Percentiles rank a stretch among this genome's conserved stretches.
Conservation (phyloP, 2,797 vertebrate genomes). For the Rhynchonycteris naso region DNA sequence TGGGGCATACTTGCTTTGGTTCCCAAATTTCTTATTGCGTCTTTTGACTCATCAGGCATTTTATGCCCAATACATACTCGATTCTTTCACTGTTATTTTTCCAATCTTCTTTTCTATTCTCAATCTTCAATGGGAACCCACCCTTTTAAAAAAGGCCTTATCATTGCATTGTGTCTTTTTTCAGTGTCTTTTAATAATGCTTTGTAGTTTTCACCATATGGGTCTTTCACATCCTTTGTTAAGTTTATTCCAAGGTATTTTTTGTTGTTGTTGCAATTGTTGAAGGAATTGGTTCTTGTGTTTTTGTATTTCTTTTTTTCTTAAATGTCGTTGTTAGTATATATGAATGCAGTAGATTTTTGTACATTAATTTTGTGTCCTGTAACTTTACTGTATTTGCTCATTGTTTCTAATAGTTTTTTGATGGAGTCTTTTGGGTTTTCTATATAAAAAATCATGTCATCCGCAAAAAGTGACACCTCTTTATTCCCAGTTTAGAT, state of each 20-base stretch:
- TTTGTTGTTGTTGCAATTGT: background rate
- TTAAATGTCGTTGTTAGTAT: background rate
- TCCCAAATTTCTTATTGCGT: background rate
- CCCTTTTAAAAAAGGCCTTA: slow-evolving; percentile 3
- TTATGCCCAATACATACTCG: background rate
- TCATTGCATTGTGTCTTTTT: background rate
- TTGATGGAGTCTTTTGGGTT: background rate
- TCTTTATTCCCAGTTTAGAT: background rate
- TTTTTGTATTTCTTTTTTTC: background rate
- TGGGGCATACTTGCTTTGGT: background rate
- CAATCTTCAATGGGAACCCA: background rate
- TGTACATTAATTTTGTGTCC: background rate
- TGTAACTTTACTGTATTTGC: background rate
- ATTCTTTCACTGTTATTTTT: background rate
- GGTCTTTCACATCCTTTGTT: background rate
- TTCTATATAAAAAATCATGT: background rate
- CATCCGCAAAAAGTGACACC: background rate
- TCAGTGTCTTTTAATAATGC: background rate
- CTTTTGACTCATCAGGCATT: background rate
- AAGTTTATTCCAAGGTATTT: background rate
- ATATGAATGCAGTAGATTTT: background rate
- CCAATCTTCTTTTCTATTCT: background rate
- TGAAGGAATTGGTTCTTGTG: background rate
- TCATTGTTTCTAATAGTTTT: background rate
- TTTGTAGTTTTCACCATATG: background rate